Evolutionary conservation across 2,888 invertebrate species (phyloP).

Genomic region (Nysson spinosus): DNA sequence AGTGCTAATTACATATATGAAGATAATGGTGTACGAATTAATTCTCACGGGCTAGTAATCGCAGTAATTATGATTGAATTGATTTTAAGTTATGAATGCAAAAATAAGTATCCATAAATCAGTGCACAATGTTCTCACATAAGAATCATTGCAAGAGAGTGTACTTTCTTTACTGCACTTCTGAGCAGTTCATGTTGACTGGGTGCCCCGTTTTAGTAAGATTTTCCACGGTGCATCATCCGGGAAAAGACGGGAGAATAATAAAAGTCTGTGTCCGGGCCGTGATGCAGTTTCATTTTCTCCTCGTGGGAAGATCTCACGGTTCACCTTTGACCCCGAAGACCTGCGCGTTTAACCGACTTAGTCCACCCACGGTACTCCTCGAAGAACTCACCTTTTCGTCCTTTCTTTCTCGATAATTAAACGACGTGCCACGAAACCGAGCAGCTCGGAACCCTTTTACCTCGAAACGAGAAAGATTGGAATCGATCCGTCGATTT

Average conservation of each 20-base stretch:
- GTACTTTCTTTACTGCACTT: too few relatives aligned
- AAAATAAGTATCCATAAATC: too few relatives aligned
- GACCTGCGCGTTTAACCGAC: conserved; percentile 40
- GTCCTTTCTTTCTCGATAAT: conserved; percentile 58
- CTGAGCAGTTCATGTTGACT: too few relatives aligned
- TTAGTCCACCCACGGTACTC: conserved; percentile 35
- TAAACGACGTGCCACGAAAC: conserved; percentile 50
- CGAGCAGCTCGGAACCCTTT: background rate
- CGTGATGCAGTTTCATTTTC: conserved; percentile 24
- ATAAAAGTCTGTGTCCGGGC: conserved; percentile 32
- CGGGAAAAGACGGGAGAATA: conserved; percentile 17
- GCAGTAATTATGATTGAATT: too few relatives aligned
- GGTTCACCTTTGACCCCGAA: conserved; percentile 68
- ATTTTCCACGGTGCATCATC: background rate
- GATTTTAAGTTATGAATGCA: too few relatives aligned
- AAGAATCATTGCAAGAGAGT: too few relatives aligned
- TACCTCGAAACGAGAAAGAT: too few relatives aligned
- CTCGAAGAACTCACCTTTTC: conserved; percentile 34
- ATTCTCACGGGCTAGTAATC: too few relatives aligned
- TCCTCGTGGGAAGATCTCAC: conserved; percentile 73
- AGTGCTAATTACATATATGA: too few relatives aligned
- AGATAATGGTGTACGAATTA: too few relatives aligned
- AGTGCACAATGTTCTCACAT: too few relatives aligned
- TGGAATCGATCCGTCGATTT: background rate
- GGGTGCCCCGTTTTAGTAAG: too few relatives aligned